Evolutionary conservation across 2,113 vertebrate genomes (phyloP).

Genomic region (Melanerpes aurifrons): DNA sequence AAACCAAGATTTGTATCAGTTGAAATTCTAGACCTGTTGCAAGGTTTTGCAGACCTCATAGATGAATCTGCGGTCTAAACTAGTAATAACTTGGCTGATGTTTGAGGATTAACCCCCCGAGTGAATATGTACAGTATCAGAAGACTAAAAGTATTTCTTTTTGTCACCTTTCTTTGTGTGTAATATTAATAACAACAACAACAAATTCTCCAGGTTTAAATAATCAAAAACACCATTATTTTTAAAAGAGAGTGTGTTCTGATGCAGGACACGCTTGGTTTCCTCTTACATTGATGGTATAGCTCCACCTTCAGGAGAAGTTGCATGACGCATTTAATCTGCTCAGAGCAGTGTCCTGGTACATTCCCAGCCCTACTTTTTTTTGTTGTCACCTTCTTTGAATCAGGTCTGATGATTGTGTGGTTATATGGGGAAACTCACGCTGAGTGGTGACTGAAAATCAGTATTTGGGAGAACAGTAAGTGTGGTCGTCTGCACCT

Average conservation of each 20-base stretch:
- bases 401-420: not conserved
- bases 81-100: not conserved
- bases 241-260: not conserved
- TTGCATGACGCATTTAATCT: not conserved
- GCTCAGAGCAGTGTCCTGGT: not conserved
- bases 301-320: conserved; percentile 66
- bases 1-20: not conserved
- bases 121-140: not conserved
- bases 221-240: not conserved
- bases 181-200: not conserved
- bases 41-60: not conserved
- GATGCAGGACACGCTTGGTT: not conserved
- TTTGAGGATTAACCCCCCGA: not conserved
- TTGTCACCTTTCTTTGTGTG: not conserved
- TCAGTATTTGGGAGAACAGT: not conserved
- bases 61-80: not conserved
- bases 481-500: not conserved
- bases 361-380: not conserved
- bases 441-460: not conserved
- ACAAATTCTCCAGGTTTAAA: not conserved
- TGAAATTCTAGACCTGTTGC: not conserved
- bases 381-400: not conserved
- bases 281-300: not conserved
- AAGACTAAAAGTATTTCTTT: not conserved
- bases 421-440: not conserved